Evolutionary conservation across 2,797 vertebrate genomes (phyloP).

Genomic region (Bovichtus variegatus): DNA sequence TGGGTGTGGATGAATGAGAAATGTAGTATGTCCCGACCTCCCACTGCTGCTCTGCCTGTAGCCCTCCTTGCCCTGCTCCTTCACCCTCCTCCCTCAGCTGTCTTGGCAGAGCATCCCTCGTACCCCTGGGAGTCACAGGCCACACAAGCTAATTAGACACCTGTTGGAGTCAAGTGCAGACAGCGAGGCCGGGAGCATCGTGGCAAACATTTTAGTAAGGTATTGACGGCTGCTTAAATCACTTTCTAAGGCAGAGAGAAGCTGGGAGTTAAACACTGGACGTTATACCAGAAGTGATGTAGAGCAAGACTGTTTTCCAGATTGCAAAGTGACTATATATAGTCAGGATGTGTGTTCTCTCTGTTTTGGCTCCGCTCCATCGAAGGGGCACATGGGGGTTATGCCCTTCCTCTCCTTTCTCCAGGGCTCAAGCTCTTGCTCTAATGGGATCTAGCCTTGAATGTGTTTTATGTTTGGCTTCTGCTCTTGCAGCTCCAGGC

Average conservation of each 20-base stretch:
- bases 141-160: constrained; percentile 83
- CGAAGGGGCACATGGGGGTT: constrained; percentile 46
- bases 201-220: constrained; percentile 30
- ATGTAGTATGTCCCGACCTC: not conserved
- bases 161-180: constrained; percentile 76
- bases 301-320: constrained; percentile 45
- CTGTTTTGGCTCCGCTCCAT: constrained; percentile 58
- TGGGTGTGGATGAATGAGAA: constrained; percentile 53
- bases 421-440: constrained; percentile 46
- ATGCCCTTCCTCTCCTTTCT: constrained; percentile 52
- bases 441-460: constrained; percentile 67
- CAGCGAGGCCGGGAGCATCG: constrained; percentile 32
- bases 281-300: constrained; percentile 36
- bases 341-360: constrained; percentile 48
- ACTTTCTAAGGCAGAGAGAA: constrained; percentile 23
- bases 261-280: constrained; percentile 26
- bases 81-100: constrained; percentile 67
- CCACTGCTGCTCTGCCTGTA: constrained; percentile 15
- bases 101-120: constrained; percentile 64
- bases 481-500: constrained; percentile 56
- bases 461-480: constrained; percentile 70
- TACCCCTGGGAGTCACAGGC: constrained; percentile 61
- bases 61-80: constrained; percentile 27
- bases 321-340: constrained; percentile 55
- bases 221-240: constrained; percentile 51